These are phyloP conservation scores for Drosophila kohkoa DNA, from an alignment of 1,140 invertebrate genomes.

Conservation along the genomic window DNA sequence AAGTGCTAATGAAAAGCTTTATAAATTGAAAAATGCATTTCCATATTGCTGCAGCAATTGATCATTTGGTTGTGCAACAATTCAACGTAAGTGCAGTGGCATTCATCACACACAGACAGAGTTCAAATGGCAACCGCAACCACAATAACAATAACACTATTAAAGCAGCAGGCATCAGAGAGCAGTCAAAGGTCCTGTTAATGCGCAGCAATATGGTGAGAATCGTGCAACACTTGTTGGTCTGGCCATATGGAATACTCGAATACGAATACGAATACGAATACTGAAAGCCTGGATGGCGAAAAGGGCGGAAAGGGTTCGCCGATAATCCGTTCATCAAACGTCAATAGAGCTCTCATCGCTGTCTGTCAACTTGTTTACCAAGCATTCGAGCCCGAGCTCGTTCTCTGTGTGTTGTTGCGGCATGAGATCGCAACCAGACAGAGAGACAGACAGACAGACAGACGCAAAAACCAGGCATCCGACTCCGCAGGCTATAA, in stretches of 20 bases:
- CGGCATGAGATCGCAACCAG: conserved; percentile 16
- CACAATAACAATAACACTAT: not conserved
- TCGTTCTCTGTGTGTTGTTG: not conserved
- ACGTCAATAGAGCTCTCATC: conserved; percentile 67
- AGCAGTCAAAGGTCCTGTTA: not conserved
- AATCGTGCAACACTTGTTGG: conserved; percentile 66
- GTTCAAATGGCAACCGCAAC: not conserved
- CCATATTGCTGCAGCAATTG: not conserved
- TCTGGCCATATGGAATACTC: conserved; percentile 20
- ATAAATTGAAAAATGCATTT: not conserved
- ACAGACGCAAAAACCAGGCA: not conserved
- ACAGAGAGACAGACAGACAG: not conserved
- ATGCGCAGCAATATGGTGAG: conserved; percentile 33
- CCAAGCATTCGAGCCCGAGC: conserved; percentile 55
- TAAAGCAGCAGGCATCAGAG: not conserved
- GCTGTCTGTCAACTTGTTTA: conserved; percentile 75
- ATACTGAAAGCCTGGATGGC: too few species aligned
- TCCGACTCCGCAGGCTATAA: conserved; percentile 65
- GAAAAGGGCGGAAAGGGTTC: conserved; percentile 15
- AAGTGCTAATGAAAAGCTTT: not conserved
- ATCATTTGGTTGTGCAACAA: not conserved
- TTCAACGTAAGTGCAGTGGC: not conserved
- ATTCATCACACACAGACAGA: not conserved
- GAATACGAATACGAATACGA: too few species aligned
- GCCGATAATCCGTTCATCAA: conserved; percentile 78